Evolutionary conservation across 2,888 invertebrate species (phyloP), one percentile per base, ranked within the genome.

Genomic region (Rhagophthalmus giganteus): DNA sequence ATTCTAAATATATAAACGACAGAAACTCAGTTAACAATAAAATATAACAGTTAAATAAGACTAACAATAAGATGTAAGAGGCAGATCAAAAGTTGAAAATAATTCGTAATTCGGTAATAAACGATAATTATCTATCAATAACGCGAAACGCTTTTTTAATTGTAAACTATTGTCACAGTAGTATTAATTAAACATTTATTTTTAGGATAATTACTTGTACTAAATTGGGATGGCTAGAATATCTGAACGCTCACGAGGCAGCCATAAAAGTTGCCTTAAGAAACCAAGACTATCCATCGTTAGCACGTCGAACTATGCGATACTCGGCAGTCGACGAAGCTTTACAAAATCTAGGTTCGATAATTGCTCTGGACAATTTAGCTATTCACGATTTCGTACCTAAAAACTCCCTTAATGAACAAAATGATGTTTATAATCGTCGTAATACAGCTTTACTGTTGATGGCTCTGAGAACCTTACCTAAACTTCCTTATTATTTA

Each of bases 401-500:
- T 0, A 52, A 75, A 11, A 73, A 78, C 27, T 67, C 69, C 47
- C 79, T 78, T 51, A 73, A 72, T 10, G 40, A 53, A 11, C 56
- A 60, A 54, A 53, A 51, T 45, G 78, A 79, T 55, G 71, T 71
- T 1, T 76, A 78, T 51, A 64, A 76, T 38, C 75, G 78, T 59
- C 75, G 77, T 8, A 74, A 80, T 46, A 76, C 79, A 2, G 67
- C 80, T 51, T 76, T 80, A 56, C 65, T 82, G 42, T 74, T 82
- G 33, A 71, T 76, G 54, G 83, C 82, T 5, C 67, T 83, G 39
- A 73, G 77, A 60, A 76, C 81, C 63, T 69, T 83, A 41, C 82
- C 82, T 1, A 79, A 79, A 61, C 69, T 83, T 34, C 78, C 81
- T 51, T 82, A 78, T 66, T 81, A 80, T 63, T 67, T 80, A 57